Evolutionary conservation across 1,140 invertebrate genomes (phyloP).

Genomic region (Heliothis subflexa): DNA sequence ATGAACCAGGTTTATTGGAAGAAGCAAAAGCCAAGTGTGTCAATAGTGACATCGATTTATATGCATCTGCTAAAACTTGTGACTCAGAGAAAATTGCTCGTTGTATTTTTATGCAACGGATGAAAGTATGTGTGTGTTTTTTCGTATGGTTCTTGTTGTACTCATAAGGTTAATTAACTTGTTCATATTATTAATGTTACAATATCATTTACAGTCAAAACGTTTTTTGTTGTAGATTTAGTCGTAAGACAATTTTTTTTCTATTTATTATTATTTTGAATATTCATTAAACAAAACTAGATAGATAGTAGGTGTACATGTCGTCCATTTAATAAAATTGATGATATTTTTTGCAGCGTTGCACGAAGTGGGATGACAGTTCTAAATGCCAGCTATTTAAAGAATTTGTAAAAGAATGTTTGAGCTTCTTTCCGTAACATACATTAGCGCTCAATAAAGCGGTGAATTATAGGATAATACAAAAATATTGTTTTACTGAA

Average conservation of each 20-base stretch:
- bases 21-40: slow-evolving; percentile 38
- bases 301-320: too few species aligned
- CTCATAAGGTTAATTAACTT: too few species aligned
- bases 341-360: slow-evolving; percentile 45
- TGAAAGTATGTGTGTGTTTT: slow-evolving; percentile 14
- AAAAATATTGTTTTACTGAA: too few species aligned
- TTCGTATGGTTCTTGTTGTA: too few species aligned
- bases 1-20: background rate
- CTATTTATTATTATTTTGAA: too few species aligned
- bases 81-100: slow-evolving; percentile 25
- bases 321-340: background rate
- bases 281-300: background rate
- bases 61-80: slow-evolving; percentile 39
- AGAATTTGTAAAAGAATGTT: slow-evolving; percentile 32
- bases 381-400: slow-evolving; percentile 9
- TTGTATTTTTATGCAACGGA: slow-evolving; percentile 8
- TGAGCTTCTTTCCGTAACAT: slow-evolving; percentile 15
- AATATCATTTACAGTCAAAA: too few species aligned
- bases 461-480: too few species aligned
- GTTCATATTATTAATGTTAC: too few species aligned
- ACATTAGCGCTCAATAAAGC: too few species aligned
- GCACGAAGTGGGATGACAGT: slow-evolving; percentile 43
- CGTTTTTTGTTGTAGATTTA: too few species aligned
- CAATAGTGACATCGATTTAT: slow-evolving; percentile 32
- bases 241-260: too few species aligned